Conservation (phyloP, 2,113 vertebrate genomes). For the Etheostoma cragini region DNA sequence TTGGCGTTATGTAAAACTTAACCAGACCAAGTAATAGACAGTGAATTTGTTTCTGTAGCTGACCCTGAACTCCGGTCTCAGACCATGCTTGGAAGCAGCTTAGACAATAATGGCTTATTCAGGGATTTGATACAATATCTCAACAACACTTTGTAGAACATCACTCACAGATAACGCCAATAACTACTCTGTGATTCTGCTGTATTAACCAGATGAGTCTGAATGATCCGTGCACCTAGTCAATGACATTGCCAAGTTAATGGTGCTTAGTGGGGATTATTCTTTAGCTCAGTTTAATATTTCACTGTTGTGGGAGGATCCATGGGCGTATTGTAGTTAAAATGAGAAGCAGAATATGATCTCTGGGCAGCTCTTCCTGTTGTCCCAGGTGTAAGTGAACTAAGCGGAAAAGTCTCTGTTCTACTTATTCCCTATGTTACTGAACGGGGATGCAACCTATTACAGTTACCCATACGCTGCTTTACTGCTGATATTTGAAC, state of each 20-base stretch:
- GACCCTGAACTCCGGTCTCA: background rate
- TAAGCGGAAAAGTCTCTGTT: conserved; percentile 23
- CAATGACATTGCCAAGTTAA: conserved; percentile 67
- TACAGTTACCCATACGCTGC: background rate
- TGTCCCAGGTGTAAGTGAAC: conserved; percentile 40
- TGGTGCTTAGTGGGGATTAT: conserved; percentile 54
- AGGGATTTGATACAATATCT: conserved; percentile 45
- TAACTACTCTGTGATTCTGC: conserved; percentile 53
- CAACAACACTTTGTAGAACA: conserved; percentile 59
- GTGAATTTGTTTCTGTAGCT: conserved; percentile 36
- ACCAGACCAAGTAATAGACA: conserved; percentile 20
- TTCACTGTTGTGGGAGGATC: conserved; percentile 43
- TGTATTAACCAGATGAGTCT: conserved; percentile 60
- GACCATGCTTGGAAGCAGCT: conserved; percentile 16
- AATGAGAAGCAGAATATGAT: conserved; percentile 38
- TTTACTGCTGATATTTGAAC: background rate
- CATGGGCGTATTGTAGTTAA: conserved; percentile 55
- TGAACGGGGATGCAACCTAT: background rate
- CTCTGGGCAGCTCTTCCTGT: conserved; percentile 24
- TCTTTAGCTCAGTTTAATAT: conserved; percentile 51
- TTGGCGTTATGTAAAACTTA: background rate
- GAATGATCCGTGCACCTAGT: conserved; percentile 54
- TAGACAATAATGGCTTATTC: conserved; percentile 32
- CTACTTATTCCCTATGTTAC: background rate
- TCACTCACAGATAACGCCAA: conserved; percentile 61